Evolutionary conservation across 2,888 invertebrate species (phyloP).

Genomic region (Xestia c-nigrum): DNA sequence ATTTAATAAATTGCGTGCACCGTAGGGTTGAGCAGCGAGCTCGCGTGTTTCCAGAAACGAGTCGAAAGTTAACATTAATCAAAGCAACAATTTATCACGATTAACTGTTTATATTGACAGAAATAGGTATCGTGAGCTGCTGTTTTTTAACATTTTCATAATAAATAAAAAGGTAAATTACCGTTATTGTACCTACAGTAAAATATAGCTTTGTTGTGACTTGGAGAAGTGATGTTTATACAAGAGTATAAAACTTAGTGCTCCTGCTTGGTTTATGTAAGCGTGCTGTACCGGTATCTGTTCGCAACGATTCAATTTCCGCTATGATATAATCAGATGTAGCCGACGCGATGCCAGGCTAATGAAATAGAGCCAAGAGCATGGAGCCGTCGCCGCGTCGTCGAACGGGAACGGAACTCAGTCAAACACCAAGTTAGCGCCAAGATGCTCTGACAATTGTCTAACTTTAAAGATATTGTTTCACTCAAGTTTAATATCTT

Average conservation of each 20-base stretch:
- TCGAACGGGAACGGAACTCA: constrained; percentile 23
- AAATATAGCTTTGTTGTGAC: constrained; percentile 43
- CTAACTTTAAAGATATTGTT: constrained; percentile 44
- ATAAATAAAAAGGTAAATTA: constrained; percentile 41
- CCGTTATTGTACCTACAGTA: constrained; percentile 10
- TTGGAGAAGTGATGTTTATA: constrained; percentile 1
- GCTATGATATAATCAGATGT: constrained; percentile 54
- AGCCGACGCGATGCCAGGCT: constrained; percentile 46
- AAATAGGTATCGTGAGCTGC: constrained; percentile 51
- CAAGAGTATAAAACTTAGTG: constrained; percentile 33
- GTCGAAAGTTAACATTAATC: constrained; percentile 59
- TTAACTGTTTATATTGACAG: constrained; percentile 58
- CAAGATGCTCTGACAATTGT: constrained; percentile 32
- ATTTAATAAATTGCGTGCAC: constrained; percentile 70
- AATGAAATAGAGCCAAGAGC: constrained; percentile 57
- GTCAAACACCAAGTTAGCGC: constrained; percentile 37
- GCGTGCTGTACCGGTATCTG: constrained; percentile 37
- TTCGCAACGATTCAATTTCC: constrained; percentile 59
- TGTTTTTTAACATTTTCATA: constrained; percentile 47
- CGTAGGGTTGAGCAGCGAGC: constrained; percentile 49
- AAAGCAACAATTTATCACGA: constrained; percentile 65
- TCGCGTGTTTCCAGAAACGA: constrained; percentile 61
- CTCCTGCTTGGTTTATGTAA: constrained; percentile 26
- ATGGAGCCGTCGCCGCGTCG: constrained; percentile 17
- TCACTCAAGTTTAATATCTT: constrained; percentile 25